Percentiles rank a stretch among this genome's conserved stretches.
These are phyloP conservation scores for Drosophila burlai DNA, from an alignment of 1,140 invertebrate genomes.

Conservation along the genomic window DNA sequence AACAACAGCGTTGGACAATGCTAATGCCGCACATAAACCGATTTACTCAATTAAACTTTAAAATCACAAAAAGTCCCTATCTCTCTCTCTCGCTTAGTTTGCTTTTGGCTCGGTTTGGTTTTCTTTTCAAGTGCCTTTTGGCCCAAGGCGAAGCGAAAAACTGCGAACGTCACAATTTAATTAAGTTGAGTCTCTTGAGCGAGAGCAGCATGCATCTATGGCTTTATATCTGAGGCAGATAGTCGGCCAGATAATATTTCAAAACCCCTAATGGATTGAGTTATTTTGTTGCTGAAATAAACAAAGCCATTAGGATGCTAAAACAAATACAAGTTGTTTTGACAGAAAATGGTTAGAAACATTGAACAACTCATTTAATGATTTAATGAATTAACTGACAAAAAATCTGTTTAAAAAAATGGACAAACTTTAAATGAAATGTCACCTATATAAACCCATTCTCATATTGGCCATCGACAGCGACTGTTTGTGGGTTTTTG, in stretches of 20 bases:
- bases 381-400: background rate
- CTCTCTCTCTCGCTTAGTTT: conserved; percentile 2
- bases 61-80: conserved; percentile 57
- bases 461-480: conserved; percentile 28
- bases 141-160: conserved; percentile 34
- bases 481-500: conserved; percentile 21
- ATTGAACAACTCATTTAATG: no score
- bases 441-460: conserved; percentile 5
- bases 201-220: conserved; percentile 61
- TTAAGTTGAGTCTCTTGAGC: conserved; percentile 56
- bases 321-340: conserved; percentile 5
- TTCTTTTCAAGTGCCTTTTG: conserved; percentile 49
- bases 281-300: background rate
- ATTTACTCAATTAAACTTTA: conserved; percentile 78
- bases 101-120: conserved; percentile 26
- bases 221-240: conserved; percentile 29
- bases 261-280: conserved; percentile 26
- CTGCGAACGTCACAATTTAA: conserved; percentile 62
- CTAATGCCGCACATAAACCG: conserved; percentile 78
- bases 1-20: conserved; percentile 40
- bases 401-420: background rate
- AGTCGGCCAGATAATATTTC: conserved; percentile 17
- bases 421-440: background rate
- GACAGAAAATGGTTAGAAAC: background rate
- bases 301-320: conserved; percentile 12